phyloP scores from a whole-genome alignment of 1,140 invertebrate species.

The Octopus bimaculoides region DNA sequence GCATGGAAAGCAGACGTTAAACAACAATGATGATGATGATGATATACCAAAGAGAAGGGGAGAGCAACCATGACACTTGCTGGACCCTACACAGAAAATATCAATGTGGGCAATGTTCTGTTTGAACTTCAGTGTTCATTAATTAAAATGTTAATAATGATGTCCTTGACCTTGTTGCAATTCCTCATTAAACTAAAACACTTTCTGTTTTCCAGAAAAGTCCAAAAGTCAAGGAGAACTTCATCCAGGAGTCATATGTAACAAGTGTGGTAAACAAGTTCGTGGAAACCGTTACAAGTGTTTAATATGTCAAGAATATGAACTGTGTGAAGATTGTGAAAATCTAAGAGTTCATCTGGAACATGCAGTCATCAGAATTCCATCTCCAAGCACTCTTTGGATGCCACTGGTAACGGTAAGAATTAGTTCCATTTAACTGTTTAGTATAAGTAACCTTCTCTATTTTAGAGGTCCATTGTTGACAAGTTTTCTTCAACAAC shows the following conservation, averaged over 20 bases:
- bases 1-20: too few relatives aligned
- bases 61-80: too few relatives aligned
- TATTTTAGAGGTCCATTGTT: not conserved
- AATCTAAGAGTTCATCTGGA: slow-evolving; percentile 68
- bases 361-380: slow-evolving; percentile 78
- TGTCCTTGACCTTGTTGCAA: too few relatives aligned
- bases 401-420: not conserved
- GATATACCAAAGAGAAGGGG: too few relatives aligned
- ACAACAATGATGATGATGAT: too few relatives aligned
- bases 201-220: too few relatives aligned
- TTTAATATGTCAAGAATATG: slow-evolving; percentile 76
- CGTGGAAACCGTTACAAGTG: slow-evolving; percentile 84
- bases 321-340: slow-evolving; percentile 80
- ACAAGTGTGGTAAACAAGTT: slow-evolving; percentile 68
- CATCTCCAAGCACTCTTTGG: slow-evolving; percentile 38
- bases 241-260: slow-evolving; percentile 73
- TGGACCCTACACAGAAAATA: too few relatives aligned
- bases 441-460: not conserved
- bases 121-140: too few relatives aligned
- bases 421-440: too few relatives aligned
- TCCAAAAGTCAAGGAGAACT: slow-evolving; percentile 14
- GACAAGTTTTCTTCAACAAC: not conserved
- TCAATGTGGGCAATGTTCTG: too few relatives aligned
- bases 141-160: too few relatives aligned
- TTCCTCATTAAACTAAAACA: too few relatives aligned